These are phyloP conservation scores for Philopedon plagiatum DNA, from an alignment of 2,888 invertebrate genomes.

Conservation along the genomic window DNA sequence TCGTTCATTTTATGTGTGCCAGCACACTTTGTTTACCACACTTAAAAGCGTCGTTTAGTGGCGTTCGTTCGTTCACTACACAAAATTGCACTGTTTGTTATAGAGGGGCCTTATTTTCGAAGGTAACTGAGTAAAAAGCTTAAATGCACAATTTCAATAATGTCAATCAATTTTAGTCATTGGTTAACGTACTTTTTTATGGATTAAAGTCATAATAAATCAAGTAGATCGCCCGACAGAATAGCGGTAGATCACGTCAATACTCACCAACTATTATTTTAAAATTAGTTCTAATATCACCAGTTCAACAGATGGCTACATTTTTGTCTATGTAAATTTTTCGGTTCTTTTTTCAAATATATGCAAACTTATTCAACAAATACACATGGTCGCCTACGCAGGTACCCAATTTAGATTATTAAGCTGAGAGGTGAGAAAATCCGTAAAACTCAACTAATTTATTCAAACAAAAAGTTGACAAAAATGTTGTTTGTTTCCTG, in stretches of 20 bases:
- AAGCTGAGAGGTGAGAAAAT: conserved; percentile 40
- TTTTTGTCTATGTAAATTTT: conserved; percentile 26
- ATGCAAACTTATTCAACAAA: conserved; percentile 43
- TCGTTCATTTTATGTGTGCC: too few relatives aligned
- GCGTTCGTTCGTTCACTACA: too few relatives aligned
- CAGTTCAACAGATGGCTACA: not conserved
- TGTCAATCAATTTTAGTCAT: too few relatives aligned
- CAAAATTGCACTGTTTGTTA: too few relatives aligned
- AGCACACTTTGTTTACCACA: too few relatives aligned
- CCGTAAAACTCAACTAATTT: conserved; percentile 27
- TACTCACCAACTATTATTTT: not conserved
- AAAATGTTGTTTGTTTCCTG: conserved; percentile 38
- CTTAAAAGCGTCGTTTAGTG: too few relatives aligned
- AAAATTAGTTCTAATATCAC: not conserved
- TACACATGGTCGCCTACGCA: conserved; percentile 39
- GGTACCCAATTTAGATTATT: conserved; percentile 41
- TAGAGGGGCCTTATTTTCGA: too few relatives aligned
- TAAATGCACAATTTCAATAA: too few relatives aligned
- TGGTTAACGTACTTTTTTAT: too few relatives aligned
- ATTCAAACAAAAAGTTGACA: conserved; percentile 26
- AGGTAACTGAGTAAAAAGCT: too few relatives aligned
- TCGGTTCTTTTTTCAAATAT: conserved; percentile 20
- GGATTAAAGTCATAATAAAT: too few relatives aligned
- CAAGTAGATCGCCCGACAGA: not conserved
- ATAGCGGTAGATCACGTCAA: not conserved